Conservation (phyloP, 2,113 vertebrate genomes). For the Amblyopsis rosae region DNA sequence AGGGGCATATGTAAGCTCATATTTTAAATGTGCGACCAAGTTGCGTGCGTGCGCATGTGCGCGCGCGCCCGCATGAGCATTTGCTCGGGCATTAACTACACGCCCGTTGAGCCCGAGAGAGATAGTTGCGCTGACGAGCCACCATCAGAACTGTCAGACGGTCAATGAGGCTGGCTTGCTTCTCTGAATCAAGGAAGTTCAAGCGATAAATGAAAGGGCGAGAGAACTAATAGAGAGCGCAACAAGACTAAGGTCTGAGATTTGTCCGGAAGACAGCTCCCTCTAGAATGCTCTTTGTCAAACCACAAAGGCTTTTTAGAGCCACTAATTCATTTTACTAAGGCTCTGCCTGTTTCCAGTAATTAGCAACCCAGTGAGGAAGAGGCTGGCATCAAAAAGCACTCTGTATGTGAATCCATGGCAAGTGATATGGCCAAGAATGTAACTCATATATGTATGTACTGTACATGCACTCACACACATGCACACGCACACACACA, state of each 20-base stretch:
- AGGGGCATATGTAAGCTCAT: no score
- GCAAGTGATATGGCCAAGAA: constrained; percentile 14
- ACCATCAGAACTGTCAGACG: constrained; percentile 1
- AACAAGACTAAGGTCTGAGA: constrained; percentile 5
- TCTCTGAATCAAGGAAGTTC: background rate
- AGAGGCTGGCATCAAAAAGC: constrained; percentile 24
- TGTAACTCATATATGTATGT: background rate
- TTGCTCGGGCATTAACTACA: background rate
- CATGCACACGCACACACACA: constrained; percentile 1
- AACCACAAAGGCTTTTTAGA: constrained; percentile 72
- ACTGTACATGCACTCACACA: background rate
- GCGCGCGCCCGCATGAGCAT: background rate
- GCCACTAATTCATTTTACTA: constrained; percentile 69
- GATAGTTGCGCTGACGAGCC: background rate
- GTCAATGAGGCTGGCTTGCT: background rate
- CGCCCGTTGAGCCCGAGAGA: background rate
- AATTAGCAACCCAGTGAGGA: constrained; percentile 45
- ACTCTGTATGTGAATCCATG: constrained; percentile 23
- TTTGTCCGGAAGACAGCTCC: constrained; percentile 45
- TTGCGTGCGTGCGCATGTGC: background rate
- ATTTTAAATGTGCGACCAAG: no score
- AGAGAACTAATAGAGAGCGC: background rate
- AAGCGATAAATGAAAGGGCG: constrained; percentile 1
- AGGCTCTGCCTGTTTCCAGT: constrained; percentile 50
- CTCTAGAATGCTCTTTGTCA: constrained; percentile 49